A percentile compares a stretch with the other conserved stretches of the same genome.
Evolutionary conservation across 2,797 vertebrate genomes (phyloP).

Genomic region (Hylomyscus alleni): DNA sequence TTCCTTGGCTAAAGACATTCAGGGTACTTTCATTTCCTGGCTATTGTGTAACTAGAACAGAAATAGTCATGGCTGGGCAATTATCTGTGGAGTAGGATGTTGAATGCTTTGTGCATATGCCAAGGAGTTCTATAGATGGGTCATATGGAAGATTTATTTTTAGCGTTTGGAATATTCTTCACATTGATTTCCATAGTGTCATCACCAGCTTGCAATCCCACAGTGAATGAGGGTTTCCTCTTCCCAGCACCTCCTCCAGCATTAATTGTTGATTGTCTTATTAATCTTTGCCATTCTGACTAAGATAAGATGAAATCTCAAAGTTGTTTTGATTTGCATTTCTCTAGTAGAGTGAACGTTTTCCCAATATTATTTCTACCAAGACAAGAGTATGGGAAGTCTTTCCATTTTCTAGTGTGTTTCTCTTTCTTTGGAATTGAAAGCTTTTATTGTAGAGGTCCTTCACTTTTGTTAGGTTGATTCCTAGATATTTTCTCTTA

Average conservation of each 20-base stretch:
- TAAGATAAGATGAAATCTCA: background rate
- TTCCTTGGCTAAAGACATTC: no score
- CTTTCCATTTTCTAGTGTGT: background rate
- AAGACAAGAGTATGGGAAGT: background rate
- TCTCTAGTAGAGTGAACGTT: background rate
- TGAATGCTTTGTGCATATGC: background rate
- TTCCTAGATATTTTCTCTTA: background rate
- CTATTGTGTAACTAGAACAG: background rate
- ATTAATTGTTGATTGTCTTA: background rate
- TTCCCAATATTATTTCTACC: background rate
- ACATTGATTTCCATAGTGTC: background rate
- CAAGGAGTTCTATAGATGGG: background rate
- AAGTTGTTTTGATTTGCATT: background rate
- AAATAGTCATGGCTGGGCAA: background rate
- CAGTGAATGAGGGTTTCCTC: background rate
- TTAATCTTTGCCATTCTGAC: background rate
- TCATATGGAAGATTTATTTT: background rate
- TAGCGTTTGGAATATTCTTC: background rate
- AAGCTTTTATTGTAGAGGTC: background rate
- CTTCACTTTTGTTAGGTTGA: background rate
- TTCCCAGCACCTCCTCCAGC: background rate
- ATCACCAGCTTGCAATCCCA: background rate
- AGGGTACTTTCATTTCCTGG: background rate
- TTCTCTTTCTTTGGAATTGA: background rate
- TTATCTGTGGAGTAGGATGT: background rate